These are phyloP conservation scores for western clawed frog (Xenopus tropicalis) DNA, from an alignment of 2,113 vertebrate species.

Conservation along the genomic window UCB_Xtro_10.0 CM004446.2:119778501-119779000, in stretches of 20 bases:
- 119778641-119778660: not conserved
- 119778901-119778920: too few relatives aligned
- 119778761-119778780: not conserved
- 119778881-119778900: not conserved
- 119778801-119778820: conserved; percentile 4
- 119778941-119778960: too few relatives aligned
- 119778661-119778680: too few relatives aligned
- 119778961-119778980: too few relatives aligned
- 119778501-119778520: too few relatives aligned
- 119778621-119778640: not conserved
- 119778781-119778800: not conserved
- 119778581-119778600: not conserved
- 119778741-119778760: too few relatives aligned
- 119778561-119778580: not conserved
- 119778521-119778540: too few relatives aligned
- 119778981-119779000: too few relatives aligned
- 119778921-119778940: too few relatives aligned
- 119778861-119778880: not conserved
- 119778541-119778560: not conserved
- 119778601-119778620: not conserved
- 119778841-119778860: conserved; percentile 13
- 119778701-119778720: too few relatives aligned
- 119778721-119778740: not conserved
- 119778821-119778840: conserved; percentile 22
- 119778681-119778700: too few relatives aligned